These are phyloP conservation scores for Drosophila rubida DNA, from an alignment of 2,888 invertebrate species.

Conservation along the genomic window DNA sequence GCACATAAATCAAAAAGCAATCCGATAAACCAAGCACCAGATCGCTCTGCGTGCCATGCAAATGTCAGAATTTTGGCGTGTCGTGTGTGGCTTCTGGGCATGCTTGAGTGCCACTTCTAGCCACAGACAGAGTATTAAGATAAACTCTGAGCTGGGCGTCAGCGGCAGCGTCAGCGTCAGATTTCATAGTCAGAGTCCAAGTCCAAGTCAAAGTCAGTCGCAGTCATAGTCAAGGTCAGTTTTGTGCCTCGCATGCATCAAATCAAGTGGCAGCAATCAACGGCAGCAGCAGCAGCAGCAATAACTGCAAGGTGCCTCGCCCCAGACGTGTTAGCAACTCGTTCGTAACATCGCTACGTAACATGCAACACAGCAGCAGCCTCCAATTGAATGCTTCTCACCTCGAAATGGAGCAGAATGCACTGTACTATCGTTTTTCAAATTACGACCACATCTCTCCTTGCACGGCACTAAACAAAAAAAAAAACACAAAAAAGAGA, in stretches of 20 bases:
- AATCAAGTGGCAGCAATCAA: slow-evolving; percentile 72
- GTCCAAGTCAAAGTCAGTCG: slow-evolving; percentile 49
- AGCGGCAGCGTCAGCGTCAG: slow-evolving; percentile 62
- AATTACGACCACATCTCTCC: slow-evolving; percentile 68
- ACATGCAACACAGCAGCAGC: slow-evolving; percentile 35
- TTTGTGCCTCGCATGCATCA: slow-evolving; percentile 69
- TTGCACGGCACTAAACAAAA: slow-evolving; percentile 19
- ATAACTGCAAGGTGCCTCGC: slow-evolving; percentile 73
- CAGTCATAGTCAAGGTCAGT: slow-evolving; percentile 72
- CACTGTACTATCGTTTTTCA: slow-evolving; percentile 67
- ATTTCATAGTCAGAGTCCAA: slow-evolving; percentile 22
- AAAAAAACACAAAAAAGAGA: slow-evolving; percentile 7
- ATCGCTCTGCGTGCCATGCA: slow-evolving; percentile 72
- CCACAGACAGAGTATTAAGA: slow-evolving; percentile 20
- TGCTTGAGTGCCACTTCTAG: slow-evolving; percentile 64
- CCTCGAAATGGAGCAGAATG: slow-evolving; percentile 72
- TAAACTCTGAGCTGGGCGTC: slow-evolving; percentile 33
- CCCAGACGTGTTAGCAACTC: slow-evolving; percentile 71
- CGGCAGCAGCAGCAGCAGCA: slow-evolving; percentile 19
- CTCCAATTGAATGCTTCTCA: slow-evolving; percentile 75
- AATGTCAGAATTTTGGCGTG: slow-evolving; percentile 73
- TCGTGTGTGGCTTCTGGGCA: slow-evolving; percentile 78
- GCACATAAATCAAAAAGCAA: slow-evolving; percentile 71
- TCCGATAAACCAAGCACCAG: slow-evolving; percentile 34
- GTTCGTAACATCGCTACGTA: slow-evolving; percentile 40